phyloP scores from a whole-genome alignment of 2,888 invertebrate genomes.

The Scaptodrosophila latifasciaeformis region DNA sequence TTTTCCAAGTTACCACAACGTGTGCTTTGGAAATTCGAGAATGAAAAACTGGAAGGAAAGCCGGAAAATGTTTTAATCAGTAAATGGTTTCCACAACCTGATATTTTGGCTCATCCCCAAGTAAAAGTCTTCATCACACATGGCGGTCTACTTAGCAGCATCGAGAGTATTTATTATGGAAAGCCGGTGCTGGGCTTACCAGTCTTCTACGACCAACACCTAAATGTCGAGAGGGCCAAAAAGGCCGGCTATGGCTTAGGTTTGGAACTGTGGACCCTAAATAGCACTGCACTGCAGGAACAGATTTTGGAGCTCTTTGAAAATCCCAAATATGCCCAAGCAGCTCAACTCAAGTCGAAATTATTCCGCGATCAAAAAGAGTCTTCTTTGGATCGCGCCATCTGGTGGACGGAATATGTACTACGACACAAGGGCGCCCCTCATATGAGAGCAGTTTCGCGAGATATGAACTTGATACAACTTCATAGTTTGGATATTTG shows the following conservation, averaged over 20 bases:
- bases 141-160: constrained; percentile 76
- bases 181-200: constrained; percentile 76
- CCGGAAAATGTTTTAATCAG: constrained; percentile 64
- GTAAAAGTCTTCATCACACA: constrained; percentile 75
- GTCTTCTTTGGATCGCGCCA: constrained; percentile 63
- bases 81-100: constrained; percentile 75
- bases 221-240: constrained; percentile 75
- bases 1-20: constrained; percentile 48
- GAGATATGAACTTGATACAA: constrained; percentile 60
- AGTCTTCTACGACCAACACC: constrained; percentile 76
- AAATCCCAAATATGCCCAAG: constrained; percentile 45
- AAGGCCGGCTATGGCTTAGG: constrained; percentile 73
- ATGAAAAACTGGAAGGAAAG: constrained; percentile 55
- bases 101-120: constrained; percentile 75
- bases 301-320: constrained; percentile 48
- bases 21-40: constrained; percentile 75
- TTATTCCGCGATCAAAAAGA: constrained; percentile 69
- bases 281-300: constrained; percentile 54
- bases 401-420: constrained; percentile 73
- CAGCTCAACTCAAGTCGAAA: constrained; percentile 44
- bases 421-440: constrained; percentile 71
- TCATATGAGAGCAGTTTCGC: constrained; percentile 69
- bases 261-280: constrained; percentile 68
- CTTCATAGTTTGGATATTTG: constrained; percentile 64
- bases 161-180: constrained; percentile 75